These are phyloP conservation scores for Melanotaenia parkinsoni DNA, from an alignment of 2,797 vertebrate genomes.

Conservation along the genomic window DNA sequence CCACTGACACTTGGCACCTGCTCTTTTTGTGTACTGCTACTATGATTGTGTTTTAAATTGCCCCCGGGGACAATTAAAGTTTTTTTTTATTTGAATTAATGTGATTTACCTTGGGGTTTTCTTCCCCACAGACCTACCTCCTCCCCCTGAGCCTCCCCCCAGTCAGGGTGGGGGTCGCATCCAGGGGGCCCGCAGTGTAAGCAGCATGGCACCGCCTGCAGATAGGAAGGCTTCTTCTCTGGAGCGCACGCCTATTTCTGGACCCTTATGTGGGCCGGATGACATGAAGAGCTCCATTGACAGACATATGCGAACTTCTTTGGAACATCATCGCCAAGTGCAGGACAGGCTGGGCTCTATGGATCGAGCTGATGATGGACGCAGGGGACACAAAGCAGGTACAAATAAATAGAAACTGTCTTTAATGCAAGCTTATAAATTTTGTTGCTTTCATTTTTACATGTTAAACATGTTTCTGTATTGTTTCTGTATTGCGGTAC, in stretches of 20 bases:
- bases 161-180: slow-evolving; percentile 91
- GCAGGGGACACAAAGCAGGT: slow-evolving; percentile 91
- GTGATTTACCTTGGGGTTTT: slow-evolving; percentile 15
- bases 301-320: slow-evolving; percentile 88
- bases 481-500: background rate
- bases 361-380: slow-evolving; percentile 90
- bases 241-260: slow-evolving; percentile 89
- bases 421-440: background rate
- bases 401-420: slow-evolving; percentile 59
- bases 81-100: slow-evolving; percentile 4
- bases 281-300: slow-evolving; percentile 92
- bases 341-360: slow-evolving; percentile 93
- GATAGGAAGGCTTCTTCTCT: slow-evolving; percentile 95
- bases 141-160: slow-evolving; percentile 97
- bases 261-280: slow-evolving; percentile 84
- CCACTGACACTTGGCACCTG: no score
- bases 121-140: slow-evolving; percentile 92
- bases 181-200: slow-evolving; percentile 84
- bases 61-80: no score
- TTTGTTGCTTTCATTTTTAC: background rate
- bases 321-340: slow-evolving; percentile 92
- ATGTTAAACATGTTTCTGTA: background rate
- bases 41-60: no score
- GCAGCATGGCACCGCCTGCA: slow-evolving; percentile 81
- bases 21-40: no score